Percentiles rank a stretch among this genome's conserved stretches.
Conservation (phyloP, 1,140 invertebrate genomes). For the Chrysomallon squamiferum region DNA sequence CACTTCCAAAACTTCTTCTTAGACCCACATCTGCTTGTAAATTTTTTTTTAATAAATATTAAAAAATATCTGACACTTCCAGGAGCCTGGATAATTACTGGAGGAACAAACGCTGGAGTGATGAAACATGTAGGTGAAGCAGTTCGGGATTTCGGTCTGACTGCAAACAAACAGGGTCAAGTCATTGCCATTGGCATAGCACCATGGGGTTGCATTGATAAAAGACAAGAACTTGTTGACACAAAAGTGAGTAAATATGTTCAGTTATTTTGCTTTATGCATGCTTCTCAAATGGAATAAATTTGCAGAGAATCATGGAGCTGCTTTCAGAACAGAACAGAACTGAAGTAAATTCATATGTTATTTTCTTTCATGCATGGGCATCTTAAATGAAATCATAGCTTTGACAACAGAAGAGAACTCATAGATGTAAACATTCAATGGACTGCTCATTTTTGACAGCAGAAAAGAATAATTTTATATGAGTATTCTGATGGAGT, state of each 20-base stretch:
- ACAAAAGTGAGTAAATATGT: slow-evolving; percentile 19
- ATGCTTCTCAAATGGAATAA: no score
- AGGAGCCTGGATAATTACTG: slow-evolving; percentile 66
- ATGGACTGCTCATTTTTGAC: no score
- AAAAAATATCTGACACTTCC: slow-evolving; percentile 1
- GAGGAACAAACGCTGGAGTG: slow-evolving; percentile 63
- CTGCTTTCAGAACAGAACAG: no score
- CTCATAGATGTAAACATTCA: no score
- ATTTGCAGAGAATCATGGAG: no score
- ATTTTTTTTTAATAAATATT: no score
- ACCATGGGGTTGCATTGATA: slow-evolving; percentile 62
- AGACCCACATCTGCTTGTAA: neutral
- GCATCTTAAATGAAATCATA: no score
- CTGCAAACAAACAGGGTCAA: slow-evolving; percentile 46
- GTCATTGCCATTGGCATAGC: slow-evolving; percentile 63
- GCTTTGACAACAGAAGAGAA: slow-evolving; percentile 32
- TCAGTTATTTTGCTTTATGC: no score
- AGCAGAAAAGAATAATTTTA: no score
- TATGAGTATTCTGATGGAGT: no score
- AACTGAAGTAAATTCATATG: slow-evolving; percentile 57
- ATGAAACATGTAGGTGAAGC: slow-evolving; percentile 66
- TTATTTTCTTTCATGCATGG: slow-evolving; percentile 36
- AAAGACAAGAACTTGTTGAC: slow-evolving; percentile 51
- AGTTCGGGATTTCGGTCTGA: slow-evolving; percentile 58
- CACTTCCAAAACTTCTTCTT: no score